Evolutionary conservation across 2,113 vertebrate genomes (phyloP), one percentile per base, ranked within the genome.

Genomic region (Anolis carolinensis): DNA sequence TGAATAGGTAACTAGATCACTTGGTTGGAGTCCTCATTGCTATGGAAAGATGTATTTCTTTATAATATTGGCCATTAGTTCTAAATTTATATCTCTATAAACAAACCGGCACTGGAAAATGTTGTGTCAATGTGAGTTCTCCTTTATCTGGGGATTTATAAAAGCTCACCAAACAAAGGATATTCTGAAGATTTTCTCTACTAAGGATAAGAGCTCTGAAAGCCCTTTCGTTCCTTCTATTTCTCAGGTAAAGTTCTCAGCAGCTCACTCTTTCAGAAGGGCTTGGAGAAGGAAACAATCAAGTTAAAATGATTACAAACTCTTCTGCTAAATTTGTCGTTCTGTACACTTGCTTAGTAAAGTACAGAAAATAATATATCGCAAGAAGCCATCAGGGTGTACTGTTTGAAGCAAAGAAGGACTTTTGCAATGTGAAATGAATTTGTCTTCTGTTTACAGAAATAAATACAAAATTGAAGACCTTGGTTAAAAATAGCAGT

Each of bases 401-500:
- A 3, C 27, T 21, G 48, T 25, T 25, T 52, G 67, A 13, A 67
- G 83, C 59, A 77, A 77, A 62, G 74, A 25, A 84, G 10, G 25
- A 13, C 72, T 90, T 83, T 77, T 89, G n/a, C 85, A 44, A 21
- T 5, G 67, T 84, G 7, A 7, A 74, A 11, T 72, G 25, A 76
- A 88, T 71, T 91, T 88, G 50, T 77, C 32, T 59, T 32, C 5
- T 30, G 71, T 88, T 90, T 88, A 21, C 79, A 82, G 32, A 89
- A 88, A 63, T 48, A 85, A 85, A 55, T 34, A 84, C 82, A 36
- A 11, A 75, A 85, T 9, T 76, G 52, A 85, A 48, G 89, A 20
- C 2, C 62, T 21, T 74, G 2, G 52, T 86, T 87, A 89, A 89
- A 89, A 81, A 91, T 91, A 81, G 34, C 67, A 87, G 27, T 34